phyloP scores from a whole-genome alignment of 2,888 invertebrate species.

The Cephus rjabovi region DNA sequence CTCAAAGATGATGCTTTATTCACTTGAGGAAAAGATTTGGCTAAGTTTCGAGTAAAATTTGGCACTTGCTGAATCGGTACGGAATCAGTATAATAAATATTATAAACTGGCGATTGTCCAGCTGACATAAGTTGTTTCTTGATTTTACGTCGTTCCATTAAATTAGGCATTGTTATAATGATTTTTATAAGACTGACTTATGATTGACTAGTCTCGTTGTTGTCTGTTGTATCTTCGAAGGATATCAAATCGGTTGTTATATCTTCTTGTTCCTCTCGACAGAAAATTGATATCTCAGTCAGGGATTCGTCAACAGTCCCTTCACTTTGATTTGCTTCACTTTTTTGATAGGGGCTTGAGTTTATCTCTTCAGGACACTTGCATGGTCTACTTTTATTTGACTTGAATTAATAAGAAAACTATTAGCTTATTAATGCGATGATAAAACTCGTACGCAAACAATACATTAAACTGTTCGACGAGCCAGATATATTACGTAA shows the following conservation, averaged over 20 bases:
- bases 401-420: not conserved
- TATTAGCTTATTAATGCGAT: not conserved
- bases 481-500: constrained; percentile 17
- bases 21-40: constrained; percentile 26
- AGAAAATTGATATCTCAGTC: constrained; percentile 29
- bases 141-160: constrained; percentile 32
- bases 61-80: constrained; percentile 26
- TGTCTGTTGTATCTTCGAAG: constrained; percentile 38
- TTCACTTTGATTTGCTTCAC: constrained; percentile 3
- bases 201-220: constrained; percentile 36
- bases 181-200: not conserved
- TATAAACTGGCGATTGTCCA: constrained; percentile 28
- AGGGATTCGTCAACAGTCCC: constrained; percentile 18
- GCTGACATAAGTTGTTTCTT: constrained; percentile 25
- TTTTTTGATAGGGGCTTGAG: not conserved
- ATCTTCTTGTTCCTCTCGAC: constrained; percentile 13
- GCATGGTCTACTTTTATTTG: not conserved
- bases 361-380: not conserved
- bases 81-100: constrained; percentile 32
- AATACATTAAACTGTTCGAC: not conserved
- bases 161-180: constrained; percentile 27
- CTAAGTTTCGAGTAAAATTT: constrained; percentile 20
- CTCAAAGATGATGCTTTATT: not conserved
- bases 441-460: not conserved
- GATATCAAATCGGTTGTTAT: not conserved